Evolutionary conservation across 2,888 invertebrate genomes (phyloP), one percentile per base, ranked within the genome.

Genomic region (Drosophila testacea): DNA sequence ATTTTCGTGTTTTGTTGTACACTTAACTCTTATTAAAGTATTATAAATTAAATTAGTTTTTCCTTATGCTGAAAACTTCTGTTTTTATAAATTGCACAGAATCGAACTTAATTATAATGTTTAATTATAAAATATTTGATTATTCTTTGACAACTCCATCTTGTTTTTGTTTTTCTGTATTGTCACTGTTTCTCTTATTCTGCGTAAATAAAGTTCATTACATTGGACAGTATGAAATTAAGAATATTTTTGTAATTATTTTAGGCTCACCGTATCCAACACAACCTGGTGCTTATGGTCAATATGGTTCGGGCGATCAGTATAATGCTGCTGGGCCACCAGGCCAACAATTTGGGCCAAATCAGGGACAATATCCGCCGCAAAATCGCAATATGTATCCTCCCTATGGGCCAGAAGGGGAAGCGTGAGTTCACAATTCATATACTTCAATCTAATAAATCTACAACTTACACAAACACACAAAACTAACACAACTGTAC

Each of bases 351-450:
- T 95, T 95, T 92, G 94, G 94, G 71, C 93, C 94, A 81, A 93
- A 94, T 68, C 94, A 93, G 90, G 92, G 92, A 83, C 94, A 93
- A 90, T 94, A 93, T 92, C 94, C 94, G 92, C 95, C 95, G 83
- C 94, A 95, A 74, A 95, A 95, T 92, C 95, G 96, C 94, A 96
- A 96, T 89, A 96, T 96, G 88, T 96, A 96, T 91, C 96, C 96
- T 88, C 95, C 96, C 83, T 96, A 96, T 89, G 95, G 96, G 75
- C 94, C 95, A 56, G 95, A 95, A 77, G 95, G 95, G 84, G 94
- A 92, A 94, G 95, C 95, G 96, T 95, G 92, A 92, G 91, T 91
- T 82, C 74, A 66, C 50, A 67, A 73, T 78, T 74, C 71, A 69
- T 75, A 44, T 66, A 61, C 44, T 60, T 42, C 51, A 48, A 39